A percentile compares a stretch with the other conserved stretches of the same genome.
phyloP scores from a whole-genome alignment of 1,140 invertebrate genomes.

The Sogatella furcifera region DNA sequence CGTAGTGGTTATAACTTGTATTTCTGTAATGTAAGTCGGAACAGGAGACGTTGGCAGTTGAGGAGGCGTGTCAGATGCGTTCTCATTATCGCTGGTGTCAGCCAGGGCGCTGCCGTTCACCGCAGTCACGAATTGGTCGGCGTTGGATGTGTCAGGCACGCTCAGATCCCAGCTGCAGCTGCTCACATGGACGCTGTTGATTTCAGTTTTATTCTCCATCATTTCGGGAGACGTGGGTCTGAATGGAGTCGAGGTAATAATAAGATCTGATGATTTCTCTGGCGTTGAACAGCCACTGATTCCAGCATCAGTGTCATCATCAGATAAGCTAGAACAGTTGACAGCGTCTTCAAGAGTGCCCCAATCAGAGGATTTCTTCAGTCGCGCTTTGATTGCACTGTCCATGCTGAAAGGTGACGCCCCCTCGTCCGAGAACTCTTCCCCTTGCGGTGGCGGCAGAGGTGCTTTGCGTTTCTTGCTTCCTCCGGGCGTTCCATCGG shows the following conservation, averaged over 20 bases:
- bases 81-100: conserved; percentile 19
- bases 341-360: conserved; percentile 65
- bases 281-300: conserved; percentile 17
- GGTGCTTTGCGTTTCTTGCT: conserved; percentile 58
- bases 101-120: conserved; percentile 15
- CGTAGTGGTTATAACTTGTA: conserved; percentile 15
- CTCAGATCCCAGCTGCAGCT: conserved; percentile 17
- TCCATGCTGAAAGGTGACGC: conserved; percentile 31
- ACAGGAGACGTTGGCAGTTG: conserved; percentile 34
- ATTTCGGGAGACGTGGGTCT: not conserved
- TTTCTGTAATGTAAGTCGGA: conserved; percentile 25
- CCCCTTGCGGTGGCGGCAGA: conserved; percentile 36
- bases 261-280: conserved; percentile 8
- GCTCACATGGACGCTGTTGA: conserved; percentile 9
- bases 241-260: conserved; percentile 21
- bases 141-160: conserved; percentile 7
- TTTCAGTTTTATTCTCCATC: not conserved
- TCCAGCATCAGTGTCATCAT: conserved; percentile 17
- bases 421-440: conserved; percentile 29
- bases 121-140: conserved; percentile 14
- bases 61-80: conserved; percentile 25
- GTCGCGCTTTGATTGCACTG: conserved; percentile 44
- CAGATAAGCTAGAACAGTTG: conserved; percentile 1
- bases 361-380: conserved; percentile 64
- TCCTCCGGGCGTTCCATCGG: conserved; percentile 45